Evolutionary conservation across 1,140 invertebrate genomes (phyloP).

Genomic region (Pogonomyrmex barbatus): DNA sequence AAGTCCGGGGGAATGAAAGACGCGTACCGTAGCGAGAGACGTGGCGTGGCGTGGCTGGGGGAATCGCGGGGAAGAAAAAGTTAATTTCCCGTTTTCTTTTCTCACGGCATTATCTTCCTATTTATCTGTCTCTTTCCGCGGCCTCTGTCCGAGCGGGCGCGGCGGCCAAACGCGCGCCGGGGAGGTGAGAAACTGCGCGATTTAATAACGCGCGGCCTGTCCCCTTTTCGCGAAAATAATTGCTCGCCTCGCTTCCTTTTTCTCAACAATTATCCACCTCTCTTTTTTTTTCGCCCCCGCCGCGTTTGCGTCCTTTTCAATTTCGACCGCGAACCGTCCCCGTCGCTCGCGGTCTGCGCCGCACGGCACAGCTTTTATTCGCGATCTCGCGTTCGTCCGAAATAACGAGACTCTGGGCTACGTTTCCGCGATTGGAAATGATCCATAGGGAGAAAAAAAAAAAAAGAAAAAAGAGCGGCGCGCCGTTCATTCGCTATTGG

Average conservation of each 20-base stretch:
- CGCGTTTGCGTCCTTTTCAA: slow-evolving; percentile 8
- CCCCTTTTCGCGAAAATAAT: slow-evolving; percentile 68
- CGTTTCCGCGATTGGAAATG: slow-evolving; percentile 61
- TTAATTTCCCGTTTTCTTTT: slow-evolving; percentile 61
- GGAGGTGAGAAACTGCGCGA: slow-evolving; percentile 67
- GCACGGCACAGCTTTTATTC: slow-evolving; percentile 48
- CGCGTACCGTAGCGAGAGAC: background rate
- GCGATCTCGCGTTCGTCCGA: slow-evolving; percentile 53
- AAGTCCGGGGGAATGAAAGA: slow-evolving; percentile 17
- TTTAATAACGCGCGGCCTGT: slow-evolving; percentile 68
- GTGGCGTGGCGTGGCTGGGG: background rate
- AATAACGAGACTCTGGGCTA: slow-evolving; percentile 38
- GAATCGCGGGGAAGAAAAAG: slow-evolving; percentile 59
- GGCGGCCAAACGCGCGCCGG: slow-evolving; percentile 3
- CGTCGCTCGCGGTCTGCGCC: background rate
- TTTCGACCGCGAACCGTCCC: slow-evolving; percentile 3
- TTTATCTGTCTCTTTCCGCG: slow-evolving; percentile 61
- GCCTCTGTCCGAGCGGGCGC: background rate
- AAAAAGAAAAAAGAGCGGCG: background rate
- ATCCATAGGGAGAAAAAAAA: slow-evolving; percentile 17
- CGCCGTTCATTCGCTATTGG: slow-evolving; percentile 33
- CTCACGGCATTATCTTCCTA: slow-evolving; percentile 64
- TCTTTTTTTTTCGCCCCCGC: background rate
- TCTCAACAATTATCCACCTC: slow-evolving; percentile 53
- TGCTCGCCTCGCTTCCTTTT: slow-evolving; percentile 51